Evolutionary conservation across 2,797 vertebrate genomes (phyloP).

Genomic region (Hozukius guyotensis): DNA sequence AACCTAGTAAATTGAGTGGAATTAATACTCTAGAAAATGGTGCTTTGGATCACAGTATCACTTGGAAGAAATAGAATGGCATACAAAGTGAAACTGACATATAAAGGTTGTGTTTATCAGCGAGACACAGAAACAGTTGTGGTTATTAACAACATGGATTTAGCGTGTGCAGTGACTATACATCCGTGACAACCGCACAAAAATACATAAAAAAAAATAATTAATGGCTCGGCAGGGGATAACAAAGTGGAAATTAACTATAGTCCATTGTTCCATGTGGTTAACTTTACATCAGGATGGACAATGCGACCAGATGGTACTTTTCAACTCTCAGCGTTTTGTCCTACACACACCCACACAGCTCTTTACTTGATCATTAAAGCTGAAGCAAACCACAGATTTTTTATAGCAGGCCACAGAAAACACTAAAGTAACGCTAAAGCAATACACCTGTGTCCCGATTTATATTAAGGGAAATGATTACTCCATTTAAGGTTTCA

Average conservation of each 20-base stretch:
- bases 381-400: background rate
- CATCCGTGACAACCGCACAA: slow-evolving; percentile 18
- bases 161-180: slow-evolving; percentile 22
- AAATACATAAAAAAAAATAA: slow-evolving; percentile 44
- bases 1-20: background rate
- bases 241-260: slow-evolving; percentile 59
- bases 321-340: slow-evolving; percentile 58
- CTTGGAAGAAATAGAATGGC: background rate
- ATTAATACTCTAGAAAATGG: background rate
- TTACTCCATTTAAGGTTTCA: background rate
- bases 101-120: slow-evolving; percentile 40
- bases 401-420: background rate
- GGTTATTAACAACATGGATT: slow-evolving; percentile 31
- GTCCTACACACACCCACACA: slow-evolving; percentile 10
- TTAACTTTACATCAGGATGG: slow-evolving; percentile 61
- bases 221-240: slow-evolving; percentile 32
- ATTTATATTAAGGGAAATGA: background rate
- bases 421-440: background rate
- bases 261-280: slow-evolving; percentile 59
- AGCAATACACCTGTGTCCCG: background rate
- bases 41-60: background rate
- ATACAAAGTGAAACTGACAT: slow-evolving; percentile 8
- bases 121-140: slow-evolving; percentile 28
- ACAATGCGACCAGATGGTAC: slow-evolving; percentile 64
- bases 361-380: background rate